Evolutionary conservation across 2,797 vertebrate species (phyloP).

Genomic region (Dallia pectoralis): DNA sequence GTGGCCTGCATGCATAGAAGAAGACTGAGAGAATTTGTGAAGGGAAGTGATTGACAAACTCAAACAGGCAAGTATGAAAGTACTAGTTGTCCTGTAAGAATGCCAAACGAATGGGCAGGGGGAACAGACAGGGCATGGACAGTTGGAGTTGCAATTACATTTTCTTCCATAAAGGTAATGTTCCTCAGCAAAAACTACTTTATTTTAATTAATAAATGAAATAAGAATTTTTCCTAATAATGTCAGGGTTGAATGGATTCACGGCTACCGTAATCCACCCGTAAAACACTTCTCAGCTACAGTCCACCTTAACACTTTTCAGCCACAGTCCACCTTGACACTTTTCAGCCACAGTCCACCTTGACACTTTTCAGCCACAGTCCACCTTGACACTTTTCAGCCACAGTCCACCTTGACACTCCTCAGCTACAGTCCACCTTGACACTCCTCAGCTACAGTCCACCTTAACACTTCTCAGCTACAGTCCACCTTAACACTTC

Average conservation of each 20-base stretch:
- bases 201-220: too few relatives aligned
- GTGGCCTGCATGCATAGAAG: neutral
- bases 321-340: too few relatives aligned
- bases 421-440: neutral
- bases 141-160: neutral
- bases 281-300: neutral
- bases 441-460: neutral
- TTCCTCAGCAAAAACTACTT: too few relatives aligned
- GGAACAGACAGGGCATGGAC: neutral
- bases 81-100: neutral
- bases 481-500: neutral
- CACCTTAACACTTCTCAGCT: neutral
- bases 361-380: neutral
- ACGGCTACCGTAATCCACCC: neutral
- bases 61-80: neutral
- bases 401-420: neutral
- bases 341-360: neutral
- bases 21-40: neutral
- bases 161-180: neutral
- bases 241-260: too few relatives aligned
- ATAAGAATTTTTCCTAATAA: too few relatives aligned
- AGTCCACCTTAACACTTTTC: neutral
- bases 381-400: neutral
- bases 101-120: neutral
- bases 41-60: neutral